phyloP scores from a whole-genome alignment of 2,113 vertebrate species.

The Anolis carolinensis region DNA sequence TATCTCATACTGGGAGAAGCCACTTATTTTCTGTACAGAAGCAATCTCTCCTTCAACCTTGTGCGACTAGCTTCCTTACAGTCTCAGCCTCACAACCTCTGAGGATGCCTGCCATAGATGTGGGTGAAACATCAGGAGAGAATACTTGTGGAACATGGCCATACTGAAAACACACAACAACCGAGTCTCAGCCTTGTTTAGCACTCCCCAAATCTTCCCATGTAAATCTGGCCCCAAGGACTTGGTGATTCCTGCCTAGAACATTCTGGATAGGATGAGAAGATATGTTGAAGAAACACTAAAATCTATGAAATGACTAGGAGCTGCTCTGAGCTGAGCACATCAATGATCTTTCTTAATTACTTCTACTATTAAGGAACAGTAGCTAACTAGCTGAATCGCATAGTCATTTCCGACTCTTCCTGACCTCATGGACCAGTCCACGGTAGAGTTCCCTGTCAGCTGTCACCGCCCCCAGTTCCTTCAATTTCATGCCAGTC shows the following conservation, averaged over 20 bases:
- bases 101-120: no score
- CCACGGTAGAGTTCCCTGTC: no score
- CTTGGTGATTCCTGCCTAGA: not conserved
- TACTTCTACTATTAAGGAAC: not conserved
- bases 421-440: no score
- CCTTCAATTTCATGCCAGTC: no score
- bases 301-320: not conserved
- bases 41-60: not conserved
- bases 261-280: not conserved
- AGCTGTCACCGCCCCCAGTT: no score
- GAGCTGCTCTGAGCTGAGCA: not conserved
- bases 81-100: no score
- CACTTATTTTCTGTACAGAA: not conserved
- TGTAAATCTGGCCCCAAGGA: not conserved
- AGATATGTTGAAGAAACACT: not conserved
- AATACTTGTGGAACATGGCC: no score
- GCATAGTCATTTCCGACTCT: no score
- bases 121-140: no score
- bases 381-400: no score
- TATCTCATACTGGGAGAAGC: not conserved
- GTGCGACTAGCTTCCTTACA: not conserved
- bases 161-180: no score
- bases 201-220: not conserved
- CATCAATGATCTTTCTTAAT: not conserved
- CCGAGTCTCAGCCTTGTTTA: not conserved